Conservation (phyloP, 1,140 invertebrate genomes). For the Carposina sasakii region DNA sequence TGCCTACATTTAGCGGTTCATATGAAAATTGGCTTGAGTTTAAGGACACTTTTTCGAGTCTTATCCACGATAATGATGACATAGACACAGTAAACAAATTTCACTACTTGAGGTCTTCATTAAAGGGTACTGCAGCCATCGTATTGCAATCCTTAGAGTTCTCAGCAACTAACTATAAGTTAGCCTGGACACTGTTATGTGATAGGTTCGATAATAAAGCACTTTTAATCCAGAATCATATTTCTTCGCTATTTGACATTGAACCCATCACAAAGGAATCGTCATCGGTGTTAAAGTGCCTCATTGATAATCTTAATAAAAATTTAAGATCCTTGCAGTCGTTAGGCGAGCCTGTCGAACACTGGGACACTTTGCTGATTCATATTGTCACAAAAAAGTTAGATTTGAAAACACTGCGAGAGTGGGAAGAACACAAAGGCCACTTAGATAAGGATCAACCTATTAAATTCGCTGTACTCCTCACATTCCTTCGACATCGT, state of each 20-base stretch:
- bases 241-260: not conserved
- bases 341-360: not conserved
- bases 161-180: not conserved
- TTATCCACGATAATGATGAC: not conserved
- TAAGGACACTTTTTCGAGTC: not conserved
- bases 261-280: not conserved
- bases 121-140: not conserved
- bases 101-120: not conserved
- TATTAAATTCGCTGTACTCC: not conserved
- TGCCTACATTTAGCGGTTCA: not conserved
- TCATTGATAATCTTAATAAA: conserved; percentile 1
- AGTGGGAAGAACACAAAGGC: conserved; percentile 1
- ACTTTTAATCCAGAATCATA: not conserved
- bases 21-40: not conserved
- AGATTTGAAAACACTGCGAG: not conserved
- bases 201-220: not conserved
- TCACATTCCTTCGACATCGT: not conserved
- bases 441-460: not conserved
- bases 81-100: not conserved
- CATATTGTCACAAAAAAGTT: conserved; percentile 1
- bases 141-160: conserved; percentile 1
- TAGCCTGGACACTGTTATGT: conserved; percentile 7
- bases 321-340: not conserved
- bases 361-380: conserved; percentile 1
- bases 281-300: not conserved